Conservation (phyloP, 1,140 invertebrate species). For the Cyrtorhinus lividipennis region DNA sequence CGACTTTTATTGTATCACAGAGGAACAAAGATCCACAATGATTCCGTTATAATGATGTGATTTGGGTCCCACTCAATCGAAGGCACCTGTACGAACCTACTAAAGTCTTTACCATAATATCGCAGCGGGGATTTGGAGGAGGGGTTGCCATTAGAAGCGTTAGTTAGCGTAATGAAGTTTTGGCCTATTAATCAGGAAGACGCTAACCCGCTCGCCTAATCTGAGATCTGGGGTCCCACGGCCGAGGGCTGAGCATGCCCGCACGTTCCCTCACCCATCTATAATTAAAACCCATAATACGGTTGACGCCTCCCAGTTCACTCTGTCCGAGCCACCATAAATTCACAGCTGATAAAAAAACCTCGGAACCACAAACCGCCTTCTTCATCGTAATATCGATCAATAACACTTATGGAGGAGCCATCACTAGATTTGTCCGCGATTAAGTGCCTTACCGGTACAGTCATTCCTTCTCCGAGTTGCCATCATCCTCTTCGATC, state of each 20-base stretch:
- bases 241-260: conserved; percentile 11
- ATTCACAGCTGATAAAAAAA: conserved; percentile 16
- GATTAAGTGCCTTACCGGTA: conserved; percentile 8
- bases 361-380: conserved; percentile 3
- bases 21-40: too few species aligned
- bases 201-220: background rate
- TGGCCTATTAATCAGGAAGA: conserved; percentile 14
- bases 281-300: conserved; percentile 16
- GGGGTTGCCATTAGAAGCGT: conserved; percentile 12
- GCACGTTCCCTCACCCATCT: conserved; percentile 13
- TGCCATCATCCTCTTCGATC: background rate
- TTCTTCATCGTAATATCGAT: conserved; percentile 13
- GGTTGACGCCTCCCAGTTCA: conserved; percentile 12
- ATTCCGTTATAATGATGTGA: too few species aligned
- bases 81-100: too few species aligned
- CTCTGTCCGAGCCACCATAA: conserved; percentile 14
- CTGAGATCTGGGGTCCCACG: conserved; percentile 12
- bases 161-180: conserved; percentile 16
- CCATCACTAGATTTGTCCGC: conserved; percentile 5
- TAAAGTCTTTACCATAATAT: too few species aligned
- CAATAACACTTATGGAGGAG: conserved; percentile 12
- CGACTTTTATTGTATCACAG: too few species aligned
- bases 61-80: too few species aligned
- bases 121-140: too few species aligned
- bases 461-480: background rate